Evolutionary conservation across 2,888 invertebrate species (phyloP).

Genomic region (Xiphydria camelus): DNA sequence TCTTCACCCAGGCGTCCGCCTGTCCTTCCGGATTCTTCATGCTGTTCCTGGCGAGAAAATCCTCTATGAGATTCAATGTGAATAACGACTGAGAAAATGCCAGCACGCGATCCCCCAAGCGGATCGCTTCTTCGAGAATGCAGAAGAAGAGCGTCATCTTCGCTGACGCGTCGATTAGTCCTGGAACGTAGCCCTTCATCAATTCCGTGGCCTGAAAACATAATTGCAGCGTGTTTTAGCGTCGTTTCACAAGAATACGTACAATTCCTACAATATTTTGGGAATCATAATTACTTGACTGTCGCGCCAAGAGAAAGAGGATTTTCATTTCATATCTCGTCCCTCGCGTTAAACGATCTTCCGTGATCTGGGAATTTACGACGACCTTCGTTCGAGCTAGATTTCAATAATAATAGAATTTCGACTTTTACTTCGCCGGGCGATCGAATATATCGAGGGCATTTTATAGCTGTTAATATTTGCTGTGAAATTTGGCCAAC

Average conservation of each 20-base stretch:
- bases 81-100: conserved; percentile 96
- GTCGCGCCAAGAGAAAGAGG: too few relatives aligned
- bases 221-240: too few relatives aligned
- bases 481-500: too few relatives aligned
- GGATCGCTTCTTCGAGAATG: conserved; percentile 86
- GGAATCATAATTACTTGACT: too few relatives aligned
- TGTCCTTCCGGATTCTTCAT: conserved; percentile 65
- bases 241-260: too few relatives aligned
- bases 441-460: too few relatives aligned
- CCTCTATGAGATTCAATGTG: conserved; percentile 93
- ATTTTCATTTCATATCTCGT: neutral
- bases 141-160: conserved; percentile 95
- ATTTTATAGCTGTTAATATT: too few relatives aligned
- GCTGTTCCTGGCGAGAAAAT: conserved; percentile 77
- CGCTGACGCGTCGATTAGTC: conserved; percentile 88
- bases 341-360: neutral
- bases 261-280: too few relatives aligned
- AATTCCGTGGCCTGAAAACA: conserved; percentile 74
- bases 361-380: too few relatives aligned
- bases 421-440: too few relatives aligned
- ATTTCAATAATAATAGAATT: too few relatives aligned
- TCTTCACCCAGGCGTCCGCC: conserved; percentile 80
- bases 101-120: conserved; percentile 85
- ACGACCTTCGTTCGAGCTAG: too few relatives aligned
- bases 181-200: conserved; percentile 83